Evolutionary conservation across 2,888 invertebrate genomes (phyloP).

Genomic region (Drosophila demipolita): DNA sequence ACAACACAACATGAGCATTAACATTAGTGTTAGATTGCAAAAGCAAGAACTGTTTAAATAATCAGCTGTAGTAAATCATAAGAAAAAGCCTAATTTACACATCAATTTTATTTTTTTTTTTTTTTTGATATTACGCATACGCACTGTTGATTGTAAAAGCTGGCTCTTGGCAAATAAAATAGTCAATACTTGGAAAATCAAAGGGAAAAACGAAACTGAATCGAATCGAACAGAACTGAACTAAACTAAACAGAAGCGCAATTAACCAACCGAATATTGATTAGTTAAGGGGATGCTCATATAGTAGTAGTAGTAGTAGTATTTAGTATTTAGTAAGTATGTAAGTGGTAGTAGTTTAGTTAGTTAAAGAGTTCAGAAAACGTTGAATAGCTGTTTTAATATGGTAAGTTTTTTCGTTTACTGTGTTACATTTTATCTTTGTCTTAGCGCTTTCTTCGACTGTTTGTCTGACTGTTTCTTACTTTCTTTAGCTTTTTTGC

Average conservation of each 20-base stretch:
- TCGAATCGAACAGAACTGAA: conserved; percentile 25
- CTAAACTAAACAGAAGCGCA: conserved; percentile 22
- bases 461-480: conserved; percentile 66
- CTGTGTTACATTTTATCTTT: conserved; percentile 54
- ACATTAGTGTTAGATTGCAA: conserved; percentile 40
- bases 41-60: conserved; percentile 38
- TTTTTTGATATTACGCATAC: conserved; percentile 43
- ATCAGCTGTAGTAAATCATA: conserved; percentile 23
- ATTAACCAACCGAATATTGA: conserved; percentile 31
- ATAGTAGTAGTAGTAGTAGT: conserved; percentile 23
- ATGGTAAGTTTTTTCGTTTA: conserved; percentile 54
- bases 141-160: conserved; percentile 38
- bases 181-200: conserved; percentile 24
- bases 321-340: conserved; percentile 30
- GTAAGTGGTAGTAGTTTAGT: conserved; percentile 46
- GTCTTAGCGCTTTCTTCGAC: conserved; percentile 55
- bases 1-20: conserved; percentile 62
- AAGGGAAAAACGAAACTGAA: conserved; percentile 23
- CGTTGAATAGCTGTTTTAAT: conserved; percentile 45
- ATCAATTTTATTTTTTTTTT: conserved; percentile 4
- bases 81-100: conserved; percentile 21
- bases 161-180: conserved; percentile 26
- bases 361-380: conserved; percentile 54
- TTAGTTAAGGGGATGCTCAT: conserved; percentile 60
- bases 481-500: conserved; percentile 78